A percentile compares a stretch with the other conserved stretches of the same genome.
phyloP scores from a whole-genome alignment of 1,140 invertebrate genomes.

The Drosophila tsacasi region DNA sequence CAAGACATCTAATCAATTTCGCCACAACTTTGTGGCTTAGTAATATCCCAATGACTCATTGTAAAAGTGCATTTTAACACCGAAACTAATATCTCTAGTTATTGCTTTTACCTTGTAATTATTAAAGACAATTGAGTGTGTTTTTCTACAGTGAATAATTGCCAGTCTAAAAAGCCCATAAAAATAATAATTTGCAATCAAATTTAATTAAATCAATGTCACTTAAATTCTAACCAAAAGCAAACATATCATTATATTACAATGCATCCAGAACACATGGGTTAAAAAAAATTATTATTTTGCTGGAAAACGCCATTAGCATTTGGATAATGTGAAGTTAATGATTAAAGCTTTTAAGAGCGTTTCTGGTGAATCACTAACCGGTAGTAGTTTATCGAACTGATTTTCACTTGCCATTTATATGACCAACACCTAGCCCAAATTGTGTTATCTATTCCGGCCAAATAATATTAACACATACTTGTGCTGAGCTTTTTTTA shows the following conservation, averaged over 20 bases:
- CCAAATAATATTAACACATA: constrained; percentile 23
- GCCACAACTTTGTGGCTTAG: neutral
- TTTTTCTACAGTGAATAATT: constrained; percentile 7
- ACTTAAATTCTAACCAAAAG: neutral
- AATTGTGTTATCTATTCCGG: constrained; percentile 22
- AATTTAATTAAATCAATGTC: constrained; percentile 12
- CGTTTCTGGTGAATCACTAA: constrained; percentile 16
- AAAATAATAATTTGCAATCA: neutral
- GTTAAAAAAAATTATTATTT: neutral
- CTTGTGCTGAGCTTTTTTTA: neutral
- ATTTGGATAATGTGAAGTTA: constrained; percentile 11
- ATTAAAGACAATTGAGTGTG: constrained; percentile 8
- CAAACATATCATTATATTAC: neutral
- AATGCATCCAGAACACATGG: neutral
- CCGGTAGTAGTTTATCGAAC: constrained; percentile 31
- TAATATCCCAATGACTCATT: neutral
- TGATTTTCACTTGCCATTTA: neutral
- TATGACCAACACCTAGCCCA: constrained; percentile 17
- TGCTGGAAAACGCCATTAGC: neutral
- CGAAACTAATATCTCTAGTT: neutral
- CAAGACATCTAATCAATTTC: neutral
- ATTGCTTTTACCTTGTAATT: constrained; percentile 7
- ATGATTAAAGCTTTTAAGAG: neutral
- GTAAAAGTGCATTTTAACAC: neutral
- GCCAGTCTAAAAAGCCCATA: neutral